These are phyloP conservation scores for Drosophila elegans DNA, from an alignment of 1,140 invertebrate species.

Conservation along the genomic window DNA sequence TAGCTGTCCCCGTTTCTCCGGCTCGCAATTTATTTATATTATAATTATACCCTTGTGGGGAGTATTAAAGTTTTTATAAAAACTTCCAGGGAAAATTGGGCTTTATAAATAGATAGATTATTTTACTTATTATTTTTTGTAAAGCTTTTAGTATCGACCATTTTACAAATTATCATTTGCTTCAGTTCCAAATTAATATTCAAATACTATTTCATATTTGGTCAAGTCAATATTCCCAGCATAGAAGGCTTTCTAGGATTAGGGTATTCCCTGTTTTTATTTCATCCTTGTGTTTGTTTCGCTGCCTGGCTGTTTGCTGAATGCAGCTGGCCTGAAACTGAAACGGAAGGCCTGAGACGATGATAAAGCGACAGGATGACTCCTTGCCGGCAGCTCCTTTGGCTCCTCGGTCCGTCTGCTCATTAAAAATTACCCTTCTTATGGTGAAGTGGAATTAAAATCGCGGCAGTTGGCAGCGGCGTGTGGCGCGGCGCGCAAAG, in stretches of 20 bases:
- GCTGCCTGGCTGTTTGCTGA: slow-evolving; percentile 37
- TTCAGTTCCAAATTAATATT: too few relatives aligned
- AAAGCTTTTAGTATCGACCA: too few relatives aligned
- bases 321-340: slow-evolving; percentile 57
- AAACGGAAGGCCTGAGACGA: slow-evolving; percentile 59
- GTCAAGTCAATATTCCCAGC: background rate
- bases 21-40: slow-evolving; percentile 33
- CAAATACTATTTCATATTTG: too few relatives aligned
- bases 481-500: slow-evolving; percentile 46
- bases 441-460: slow-evolving; percentile 76
- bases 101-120: too few relatives aligned
- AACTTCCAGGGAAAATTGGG: background rate
- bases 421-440: slow-evolving; percentile 82
- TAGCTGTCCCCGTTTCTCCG: slow-evolving; percentile 40
- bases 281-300: slow-evolving; percentile 23
- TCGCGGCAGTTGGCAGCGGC: slow-evolving; percentile 53
- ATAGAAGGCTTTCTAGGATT: background rate
- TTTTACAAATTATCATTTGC: too few relatives aligned
- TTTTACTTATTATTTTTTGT: too few relatives aligned
- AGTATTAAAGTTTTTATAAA: background rate
- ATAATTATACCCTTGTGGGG: slow-evolving; percentile 18
- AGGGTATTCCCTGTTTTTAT: slow-evolving; percentile 11
- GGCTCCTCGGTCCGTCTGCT: slow-evolving; percentile 20
- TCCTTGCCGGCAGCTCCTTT: slow-evolving; percentile 41
- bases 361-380: slow-evolving; percentile 53